phyloP scores from a whole-genome alignment of 2,888 invertebrate genomes.

The Callyntrura sp. region DNA sequence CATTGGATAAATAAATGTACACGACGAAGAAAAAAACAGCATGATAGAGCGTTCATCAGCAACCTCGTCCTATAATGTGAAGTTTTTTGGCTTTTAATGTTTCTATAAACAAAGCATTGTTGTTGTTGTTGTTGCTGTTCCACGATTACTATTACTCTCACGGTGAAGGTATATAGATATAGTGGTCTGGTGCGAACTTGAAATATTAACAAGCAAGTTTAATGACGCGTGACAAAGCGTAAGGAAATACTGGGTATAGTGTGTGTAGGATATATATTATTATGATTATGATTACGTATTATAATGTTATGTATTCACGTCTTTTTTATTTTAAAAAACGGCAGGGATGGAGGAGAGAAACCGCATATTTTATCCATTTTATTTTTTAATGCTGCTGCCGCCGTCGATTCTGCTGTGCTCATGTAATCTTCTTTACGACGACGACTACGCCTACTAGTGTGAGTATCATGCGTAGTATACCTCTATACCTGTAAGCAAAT shows the following conservation, averaged over 20 bases:
- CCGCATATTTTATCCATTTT: neutral
- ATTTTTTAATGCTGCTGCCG: neutral
- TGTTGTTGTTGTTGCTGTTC: neutral
- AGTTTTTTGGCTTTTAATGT: too few relatives aligned
- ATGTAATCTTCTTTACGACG: constrained; percentile 23
- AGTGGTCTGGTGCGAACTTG: constrained; percentile 33
- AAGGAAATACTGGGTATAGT: neutral
- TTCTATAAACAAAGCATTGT: neutral
- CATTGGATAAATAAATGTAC: neutral
- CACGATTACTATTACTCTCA: too few relatives aligned
- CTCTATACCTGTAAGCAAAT: constrained; percentile 30
- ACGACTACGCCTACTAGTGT: constrained; percentile 20
- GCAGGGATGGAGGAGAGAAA: neutral
- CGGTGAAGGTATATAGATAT: neutral
- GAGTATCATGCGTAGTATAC: neutral
- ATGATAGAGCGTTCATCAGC: too few relatives aligned
- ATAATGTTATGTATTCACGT: neutral
- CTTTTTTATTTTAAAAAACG: neutral
- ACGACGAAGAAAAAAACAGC: too few relatives aligned
- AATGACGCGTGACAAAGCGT: constrained; percentile 58
- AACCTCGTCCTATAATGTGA: too few relatives aligned
- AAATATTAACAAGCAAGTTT: constrained; percentile 52
- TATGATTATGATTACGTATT: constrained; percentile 1
- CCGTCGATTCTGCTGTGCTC: neutral
- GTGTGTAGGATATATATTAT: neutral